Conservation (phyloP, 92 coral and sea anemone species). For the Paragorgia papillata region DNA sequence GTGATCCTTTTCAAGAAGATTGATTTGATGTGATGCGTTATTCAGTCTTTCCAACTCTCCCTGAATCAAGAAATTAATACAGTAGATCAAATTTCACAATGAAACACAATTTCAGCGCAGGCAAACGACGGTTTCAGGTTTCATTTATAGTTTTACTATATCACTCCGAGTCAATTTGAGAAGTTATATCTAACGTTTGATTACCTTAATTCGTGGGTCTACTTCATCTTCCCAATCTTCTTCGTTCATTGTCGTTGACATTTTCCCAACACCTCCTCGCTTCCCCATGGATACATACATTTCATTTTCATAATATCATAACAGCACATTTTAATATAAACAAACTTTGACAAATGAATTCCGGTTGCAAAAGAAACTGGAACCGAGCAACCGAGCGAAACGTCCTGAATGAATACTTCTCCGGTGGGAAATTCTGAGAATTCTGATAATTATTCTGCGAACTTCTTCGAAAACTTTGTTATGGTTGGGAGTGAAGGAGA, state of each 20-base stretch:
- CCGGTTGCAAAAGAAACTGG: neutral
- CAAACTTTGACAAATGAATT: neutral
- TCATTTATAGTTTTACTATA: too few relatives aligned
- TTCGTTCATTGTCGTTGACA: constrained; percentile 44
- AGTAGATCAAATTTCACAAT: neutral
- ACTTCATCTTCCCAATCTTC: constrained; percentile 74
- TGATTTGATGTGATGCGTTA: constrained; percentile 83
- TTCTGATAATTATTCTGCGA: too few relatives aligned
- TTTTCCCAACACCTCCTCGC: neutral
- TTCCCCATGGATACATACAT: neutral
- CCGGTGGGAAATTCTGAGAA: too few relatives aligned
- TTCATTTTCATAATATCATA: neutral
- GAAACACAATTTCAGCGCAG: neutral
- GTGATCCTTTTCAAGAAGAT: constrained; percentile 86
- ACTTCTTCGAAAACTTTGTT: too few relatives aligned
- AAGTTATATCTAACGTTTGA: neutral
- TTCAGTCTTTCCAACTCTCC: constrained; percentile 89
- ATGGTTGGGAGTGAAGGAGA: too few relatives aligned
- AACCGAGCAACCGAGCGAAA: too few relatives aligned
- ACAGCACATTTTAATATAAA: neutral
- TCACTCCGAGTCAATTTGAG: neutral
- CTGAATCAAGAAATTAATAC: constrained; percentile 51
- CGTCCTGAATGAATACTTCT: too few relatives aligned
- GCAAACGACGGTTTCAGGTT: constrained; percentile 15
- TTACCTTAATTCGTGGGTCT: constrained; percentile 93